Evolutionary conservation across 2,113 vertebrate genomes (phyloP).

Genomic region (Ammodytes marinus): DNA sequence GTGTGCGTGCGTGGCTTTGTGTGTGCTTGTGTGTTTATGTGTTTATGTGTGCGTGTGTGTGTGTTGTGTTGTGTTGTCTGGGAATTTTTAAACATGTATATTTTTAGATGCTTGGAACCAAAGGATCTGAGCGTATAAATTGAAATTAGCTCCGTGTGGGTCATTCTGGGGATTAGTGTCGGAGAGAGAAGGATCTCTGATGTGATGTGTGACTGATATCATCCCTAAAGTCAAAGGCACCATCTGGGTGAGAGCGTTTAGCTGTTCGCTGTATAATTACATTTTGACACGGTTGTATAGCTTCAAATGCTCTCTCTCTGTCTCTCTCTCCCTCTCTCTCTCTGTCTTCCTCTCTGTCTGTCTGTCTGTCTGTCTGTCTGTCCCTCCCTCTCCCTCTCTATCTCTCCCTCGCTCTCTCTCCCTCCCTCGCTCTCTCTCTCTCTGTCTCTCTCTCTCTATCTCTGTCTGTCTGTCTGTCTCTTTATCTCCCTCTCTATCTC

Average conservation of each 20-base stretch:
- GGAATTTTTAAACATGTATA: constrained; percentile 24
- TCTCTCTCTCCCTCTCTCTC: too few relatives aligned
- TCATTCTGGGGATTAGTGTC: constrained; percentile 40
- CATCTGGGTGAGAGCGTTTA: constrained; percentile 50
- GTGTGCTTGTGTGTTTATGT: too few relatives aligned
- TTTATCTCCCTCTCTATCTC: too few relatives aligned
- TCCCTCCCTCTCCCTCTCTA: too few relatives aligned
- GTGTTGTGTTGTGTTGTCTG: not conserved
- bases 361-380: too few relatives aligned
- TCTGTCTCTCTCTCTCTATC: too few relatives aligned
- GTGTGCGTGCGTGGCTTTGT: too few relatives aligned
- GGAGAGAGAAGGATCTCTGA: constrained; percentile 67
- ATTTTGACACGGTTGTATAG: constrained; percentile 9
- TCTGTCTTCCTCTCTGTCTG: too few relatives aligned
- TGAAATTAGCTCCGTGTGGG: constrained; percentile 40
- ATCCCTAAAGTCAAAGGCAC: not conserved
- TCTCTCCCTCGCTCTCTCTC: too few relatives aligned
- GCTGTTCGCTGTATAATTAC: constrained; percentile 46
- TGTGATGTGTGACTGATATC: constrained; percentile 42
- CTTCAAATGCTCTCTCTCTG: not conserved
- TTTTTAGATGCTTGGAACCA: constrained; percentile 34
- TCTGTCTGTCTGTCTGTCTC: too few relatives aligned
- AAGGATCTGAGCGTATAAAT: constrained; percentile 25
- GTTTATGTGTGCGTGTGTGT: too few relatives aligned
- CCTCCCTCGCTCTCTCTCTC: too few relatives aligned